Evolutionary conservation across 2,888 invertebrate genomes (phyloP).

Genomic region (Chymomyza amoena): DNA sequence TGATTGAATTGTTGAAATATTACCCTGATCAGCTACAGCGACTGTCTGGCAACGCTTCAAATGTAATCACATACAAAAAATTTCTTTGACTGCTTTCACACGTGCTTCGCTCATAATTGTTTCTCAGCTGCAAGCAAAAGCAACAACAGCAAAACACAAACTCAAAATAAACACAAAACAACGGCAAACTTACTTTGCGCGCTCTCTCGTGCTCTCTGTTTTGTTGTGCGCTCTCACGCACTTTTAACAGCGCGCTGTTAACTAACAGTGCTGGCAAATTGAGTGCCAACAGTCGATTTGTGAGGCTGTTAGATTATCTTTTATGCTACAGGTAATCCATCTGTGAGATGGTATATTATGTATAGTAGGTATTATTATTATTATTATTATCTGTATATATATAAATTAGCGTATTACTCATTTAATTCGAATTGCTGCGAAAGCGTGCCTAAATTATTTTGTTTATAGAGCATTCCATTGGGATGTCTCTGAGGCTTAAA

Average conservation of each 20-base stretch:
- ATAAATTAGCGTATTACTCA: no score
- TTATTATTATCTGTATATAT: no score
- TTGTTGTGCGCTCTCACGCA: slow-evolving; percentile 21
- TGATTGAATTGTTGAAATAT: slow-evolving; percentile 26
- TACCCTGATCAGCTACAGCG: slow-evolving; percentile 8
- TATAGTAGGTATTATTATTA: no score
- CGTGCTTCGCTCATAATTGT: not conserved
- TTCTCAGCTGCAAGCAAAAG: not conserved
- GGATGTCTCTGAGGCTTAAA: no score
- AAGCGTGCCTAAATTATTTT: no score
- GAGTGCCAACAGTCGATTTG: not conserved
- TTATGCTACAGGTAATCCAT: not conserved
- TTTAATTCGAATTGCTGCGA: no score
- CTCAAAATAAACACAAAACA: not conserved
- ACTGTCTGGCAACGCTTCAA: slow-evolving; percentile 50
- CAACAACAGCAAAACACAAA: not conserved
- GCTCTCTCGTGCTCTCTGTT: slow-evolving; percentile 33
- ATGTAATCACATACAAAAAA: slow-evolving; percentile 26
- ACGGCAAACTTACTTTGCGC: not conserved
- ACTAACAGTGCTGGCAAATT: not conserved
- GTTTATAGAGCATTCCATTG: no score
- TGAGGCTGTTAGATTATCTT: not conserved
- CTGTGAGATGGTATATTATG: not conserved
- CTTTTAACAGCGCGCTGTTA: not conserved
- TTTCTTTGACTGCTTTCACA: slow-evolving; percentile 3